A percentile compares a stretch with the other conserved stretches of the same genome.
Conservation (phyloP, 2,888 invertebrate species). For the Xanthorhoe spadicearia region DNA sequence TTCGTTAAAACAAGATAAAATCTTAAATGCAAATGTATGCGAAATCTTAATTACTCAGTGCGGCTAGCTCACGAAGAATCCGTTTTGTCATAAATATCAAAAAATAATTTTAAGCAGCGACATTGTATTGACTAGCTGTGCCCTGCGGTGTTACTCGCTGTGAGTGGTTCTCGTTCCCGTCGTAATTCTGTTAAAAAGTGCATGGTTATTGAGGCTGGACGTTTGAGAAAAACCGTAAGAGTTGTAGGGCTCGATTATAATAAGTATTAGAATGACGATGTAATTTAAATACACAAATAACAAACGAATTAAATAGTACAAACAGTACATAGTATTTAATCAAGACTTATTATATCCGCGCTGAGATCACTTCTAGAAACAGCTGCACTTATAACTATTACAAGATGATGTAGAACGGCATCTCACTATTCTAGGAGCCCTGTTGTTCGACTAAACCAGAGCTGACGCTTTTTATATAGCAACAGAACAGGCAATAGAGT, state of each 20-base stretch:
- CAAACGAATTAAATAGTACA: slow-evolving; percentile 23
- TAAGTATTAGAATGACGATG: no score
- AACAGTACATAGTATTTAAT: slow-evolving; percentile 26
- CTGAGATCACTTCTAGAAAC: slow-evolving; percentile 4
- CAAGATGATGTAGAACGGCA: not conserved
- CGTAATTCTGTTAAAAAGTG: no score
- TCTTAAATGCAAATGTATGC: slow-evolving; percentile 59
- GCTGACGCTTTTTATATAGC: no score
- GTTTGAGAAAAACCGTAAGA: no score
- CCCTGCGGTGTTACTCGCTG: no score
- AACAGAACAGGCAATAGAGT: no score
- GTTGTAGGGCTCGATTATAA: no score
- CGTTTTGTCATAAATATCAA: not conserved
- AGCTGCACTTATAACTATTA: not conserved
- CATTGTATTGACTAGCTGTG: no score
- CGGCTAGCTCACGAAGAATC: slow-evolving; percentile 30
- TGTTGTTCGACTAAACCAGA: no score
- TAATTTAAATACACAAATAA: no score
- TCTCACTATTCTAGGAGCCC: not conserved
- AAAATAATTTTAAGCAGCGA: not conserved
- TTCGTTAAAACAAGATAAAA: slow-evolving; percentile 53
- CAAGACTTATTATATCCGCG: slow-evolving; percentile 17
- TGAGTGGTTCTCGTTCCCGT: no score
- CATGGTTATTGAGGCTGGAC: no score
- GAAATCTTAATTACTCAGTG: slow-evolving; percentile 56